These are phyloP conservation scores for Nomada hirtipes DNA, from an alignment of 2,888 invertebrate genomes.

Conservation along the genomic window DNA sequence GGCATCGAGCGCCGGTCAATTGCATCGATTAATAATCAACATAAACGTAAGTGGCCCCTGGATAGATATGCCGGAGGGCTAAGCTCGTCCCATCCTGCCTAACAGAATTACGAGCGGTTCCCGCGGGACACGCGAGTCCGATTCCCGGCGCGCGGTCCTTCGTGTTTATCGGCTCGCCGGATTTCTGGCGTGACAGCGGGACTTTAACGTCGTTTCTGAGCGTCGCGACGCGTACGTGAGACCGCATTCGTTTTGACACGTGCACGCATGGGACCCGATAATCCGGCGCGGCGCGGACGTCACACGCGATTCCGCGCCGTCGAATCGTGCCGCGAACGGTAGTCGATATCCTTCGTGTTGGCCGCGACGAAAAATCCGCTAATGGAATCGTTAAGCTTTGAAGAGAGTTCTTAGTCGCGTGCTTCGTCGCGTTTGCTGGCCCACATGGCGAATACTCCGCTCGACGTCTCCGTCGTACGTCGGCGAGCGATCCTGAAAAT, in stretches of 20 bases:
- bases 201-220: constrained; percentile 43
- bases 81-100: constrained; percentile 23
- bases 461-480: not conserved
- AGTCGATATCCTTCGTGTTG: too few relatives aligned
- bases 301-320: constrained; percentile 30
- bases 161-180: constrained; percentile 30
- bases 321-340: not conserved
- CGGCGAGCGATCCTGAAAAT: not conserved
- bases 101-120: constrained; percentile 67
- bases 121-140: constrained; percentile 60
- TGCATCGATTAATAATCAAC: not conserved
- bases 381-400: constrained; percentile 43
- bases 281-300: constrained; percentile 38
- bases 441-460: not conserved
- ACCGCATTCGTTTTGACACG: constrained; percentile 62
- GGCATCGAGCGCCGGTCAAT: not conserved
- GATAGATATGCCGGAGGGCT: not conserved
- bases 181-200: constrained; percentile 47
- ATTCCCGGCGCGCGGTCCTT: constrained; percentile 28
- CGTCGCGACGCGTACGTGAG: constrained; percentile 14
- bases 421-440: not conserved
- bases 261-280: constrained; percentile 57
- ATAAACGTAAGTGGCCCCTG: not conserved
- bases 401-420: not conserved
- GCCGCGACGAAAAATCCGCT: constrained; percentile 5